Evolutionary conservation across 2,888 invertebrate genomes (phyloP), one percentile per base, ranked within the genome.

Genomic region (Sinodicranocentrus sp.): DNA sequence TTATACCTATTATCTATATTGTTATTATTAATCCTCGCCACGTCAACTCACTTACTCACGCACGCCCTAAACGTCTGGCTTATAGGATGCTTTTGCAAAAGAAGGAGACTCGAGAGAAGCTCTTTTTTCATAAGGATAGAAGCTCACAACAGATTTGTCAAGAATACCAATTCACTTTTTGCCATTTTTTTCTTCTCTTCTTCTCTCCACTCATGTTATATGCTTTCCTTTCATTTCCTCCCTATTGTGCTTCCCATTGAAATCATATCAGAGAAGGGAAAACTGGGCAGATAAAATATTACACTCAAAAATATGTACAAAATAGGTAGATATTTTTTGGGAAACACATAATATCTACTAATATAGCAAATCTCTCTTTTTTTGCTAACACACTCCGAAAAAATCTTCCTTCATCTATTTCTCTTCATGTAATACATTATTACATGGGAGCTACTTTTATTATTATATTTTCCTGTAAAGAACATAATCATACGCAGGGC

Each of bases 1-100:
- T 76, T 67, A 76, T 76, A 44, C 23, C 54, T 67, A 76, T 76
- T 76, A 65, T 75, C 63, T 75, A 65, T 52, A 65, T 75, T 75
- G 76, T 76, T 76, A 76, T 67, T 76, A 76, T 76, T 76, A 76
- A 76, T 76, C 76, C 67, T 39, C 76, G 67, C 76, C 76, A 76
- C 76, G 44, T 76, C 76, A 76, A 67, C 76, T 76, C 65, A 5
- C 75, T 76, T 65, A 76, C 76, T 76, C 76, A 10, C 54, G 76
- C 76, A 76, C 76, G 76, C 67, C 76, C 67, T 75, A 65, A 76
- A 65, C 65, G 63, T 63, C 75, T 71, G 71, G 71, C 33, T 71
- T 71, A 71, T 70, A 52, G 52, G 28, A 6, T 54, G 54, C 19
- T 21, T 54, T 54, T 17, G 19, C 2, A n/a, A 17, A 21, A 21